phyloP scores from a whole-genome alignment of 2,888 invertebrate species.

The Sarcophaga caerulescens region DNA sequence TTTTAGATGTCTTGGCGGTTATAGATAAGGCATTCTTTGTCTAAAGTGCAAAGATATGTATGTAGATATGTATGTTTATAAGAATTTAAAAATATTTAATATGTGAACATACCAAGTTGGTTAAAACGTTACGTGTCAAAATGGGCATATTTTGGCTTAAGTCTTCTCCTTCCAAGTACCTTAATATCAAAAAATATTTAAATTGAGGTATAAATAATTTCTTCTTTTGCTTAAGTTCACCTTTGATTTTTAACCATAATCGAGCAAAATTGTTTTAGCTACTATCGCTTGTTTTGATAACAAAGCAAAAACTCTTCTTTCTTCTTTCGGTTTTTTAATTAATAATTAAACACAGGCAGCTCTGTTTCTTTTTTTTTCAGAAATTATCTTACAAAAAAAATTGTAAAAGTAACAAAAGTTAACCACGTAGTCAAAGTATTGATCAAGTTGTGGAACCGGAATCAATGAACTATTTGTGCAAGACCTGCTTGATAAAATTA shows the following conservation, averaged over 20 bases:
- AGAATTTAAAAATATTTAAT: not conserved
- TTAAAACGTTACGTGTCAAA: conserved; percentile 49
- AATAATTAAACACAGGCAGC: not conserved
- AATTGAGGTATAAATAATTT: too few species aligned
- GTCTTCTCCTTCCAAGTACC: conserved; percentile 31
- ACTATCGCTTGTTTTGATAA: conserved; percentile 30
- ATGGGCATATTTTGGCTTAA: conserved; percentile 48
- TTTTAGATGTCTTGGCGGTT: conserved; percentile 21
- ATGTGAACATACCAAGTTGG: conserved; percentile 52
- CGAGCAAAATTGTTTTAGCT: conserved; percentile 9
- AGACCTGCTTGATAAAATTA: not conserved
- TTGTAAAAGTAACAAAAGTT: conserved; percentile 36
- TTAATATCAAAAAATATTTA: conserved; percentile 14
- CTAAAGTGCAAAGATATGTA: conserved; percentile 13
- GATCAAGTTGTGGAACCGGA: conserved; percentile 49
- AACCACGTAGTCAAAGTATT: conserved; percentile 61
- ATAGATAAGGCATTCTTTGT: conserved; percentile 45
- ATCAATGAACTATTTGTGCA: conserved; percentile 8
- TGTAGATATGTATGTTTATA: not conserved
- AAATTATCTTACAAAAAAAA: conserved; percentile 15
- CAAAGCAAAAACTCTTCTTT: conserved; percentile 12
- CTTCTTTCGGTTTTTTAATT: conserved; percentile 6
- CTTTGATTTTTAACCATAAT: conserved; percentile 57
- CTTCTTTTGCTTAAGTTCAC: conserved; percentile 29
- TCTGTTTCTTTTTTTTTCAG: too few species aligned